A percentile compares a stretch with the other conserved stretches of the same genome.
Conservation (phyloP, 2,797 vertebrate species). For the Triplophysa yarkandensis region DNA sequence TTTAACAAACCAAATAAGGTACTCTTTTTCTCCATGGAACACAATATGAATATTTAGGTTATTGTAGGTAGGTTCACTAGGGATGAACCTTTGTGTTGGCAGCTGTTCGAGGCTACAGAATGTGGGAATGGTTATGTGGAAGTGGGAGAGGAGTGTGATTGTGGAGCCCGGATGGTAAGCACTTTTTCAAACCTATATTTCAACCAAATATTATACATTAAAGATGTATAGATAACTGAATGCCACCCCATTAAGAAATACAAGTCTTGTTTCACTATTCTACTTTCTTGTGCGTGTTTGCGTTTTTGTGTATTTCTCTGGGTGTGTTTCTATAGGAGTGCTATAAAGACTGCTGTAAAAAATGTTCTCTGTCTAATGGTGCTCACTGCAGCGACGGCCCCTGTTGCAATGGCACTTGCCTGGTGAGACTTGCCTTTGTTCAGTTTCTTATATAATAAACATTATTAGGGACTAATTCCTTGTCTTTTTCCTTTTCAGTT, state of each 20-base stretch:
- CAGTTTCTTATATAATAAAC: background rate
- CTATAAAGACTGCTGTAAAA: constrained; percentile 85
- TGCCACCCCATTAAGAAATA: too few species aligned
- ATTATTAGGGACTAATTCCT: constrained; percentile 17
- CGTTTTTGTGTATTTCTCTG: constrained; percentile 26
- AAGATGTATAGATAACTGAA: too few species aligned
- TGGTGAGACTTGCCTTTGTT: constrained; percentile 69
- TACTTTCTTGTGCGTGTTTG: background rate
- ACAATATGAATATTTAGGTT: background rate
- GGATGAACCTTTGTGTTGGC: constrained; percentile 57
- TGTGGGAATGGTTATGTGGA: constrained; percentile 88
- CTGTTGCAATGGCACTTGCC: constrained; percentile 83
- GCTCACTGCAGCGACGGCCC: constrained; percentile 87
- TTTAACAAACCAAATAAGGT: constrained; percentile 89
- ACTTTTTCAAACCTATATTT: background rate
- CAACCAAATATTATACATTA: background rate
- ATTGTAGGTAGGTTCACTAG: background rate
- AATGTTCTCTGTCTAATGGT: constrained; percentile 86
- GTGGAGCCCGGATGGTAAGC: constrained; percentile 81
- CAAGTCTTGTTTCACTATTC: too few species aligned
- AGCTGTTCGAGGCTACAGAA: constrained; percentile 84
- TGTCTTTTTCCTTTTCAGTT: constrained; percentile 69
- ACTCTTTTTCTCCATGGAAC: constrained; percentile 27
- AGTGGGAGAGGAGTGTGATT: constrained; percentile 86
- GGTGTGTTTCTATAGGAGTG: constrained; percentile 74